These are phyloP conservation scores for Sinocyclocheilus grahami DNA, from an alignment of 2,113 vertebrate species.

Conservation along the genomic window DNA sequence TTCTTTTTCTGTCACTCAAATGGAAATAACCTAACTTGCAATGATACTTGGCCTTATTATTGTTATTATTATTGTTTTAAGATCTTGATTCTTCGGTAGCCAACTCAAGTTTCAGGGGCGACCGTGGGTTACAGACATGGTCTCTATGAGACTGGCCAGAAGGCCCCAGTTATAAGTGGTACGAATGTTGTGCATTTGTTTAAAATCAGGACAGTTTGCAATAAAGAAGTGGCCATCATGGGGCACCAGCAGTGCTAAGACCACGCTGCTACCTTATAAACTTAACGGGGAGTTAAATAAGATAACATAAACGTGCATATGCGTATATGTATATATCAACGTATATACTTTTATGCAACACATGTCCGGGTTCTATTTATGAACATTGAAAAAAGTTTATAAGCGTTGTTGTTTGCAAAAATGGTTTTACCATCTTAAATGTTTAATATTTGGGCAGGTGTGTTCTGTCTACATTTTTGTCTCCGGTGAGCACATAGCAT, in stretches of 20 bases:
- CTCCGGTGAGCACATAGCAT: conserved; percentile 92
- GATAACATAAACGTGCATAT: conserved; percentile 68
- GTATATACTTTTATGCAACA: conserved; percentile 93
- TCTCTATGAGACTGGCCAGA: conserved; percentile 99
- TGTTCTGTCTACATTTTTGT: conserved; percentile 86
- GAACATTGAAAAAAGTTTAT: conserved; percentile 87
- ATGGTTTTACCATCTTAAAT: conserved; percentile 96
- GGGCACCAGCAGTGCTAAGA: conserved; percentile 98
- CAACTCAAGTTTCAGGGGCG: conserved; percentile 90
- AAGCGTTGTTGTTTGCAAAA: conserved; percentile 85
- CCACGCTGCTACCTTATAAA: conserved; percentile 94
- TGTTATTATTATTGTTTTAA: conserved; percentile 80
- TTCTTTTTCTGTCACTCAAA: conserved; percentile 62
- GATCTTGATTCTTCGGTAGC: conserved; percentile 98
- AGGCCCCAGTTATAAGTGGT: conserved; percentile 99
- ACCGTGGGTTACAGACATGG: conserved; percentile 97
- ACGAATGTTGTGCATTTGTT: conserved; percentile 99
- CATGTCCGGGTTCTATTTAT: conserved; percentile 98
- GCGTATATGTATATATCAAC: conserved; percentile 67
- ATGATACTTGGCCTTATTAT: conserved; percentile 82
- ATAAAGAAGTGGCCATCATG: conserved; percentile 88
- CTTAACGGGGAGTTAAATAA: conserved; percentile 83
- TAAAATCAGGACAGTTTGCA: conserved; percentile 98
- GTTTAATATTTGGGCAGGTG: conserved; percentile 93
- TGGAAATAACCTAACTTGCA: conserved; percentile 70